A percentile compares a stretch with the other conserved stretches of the same genome.
phyloP scores from a whole-genome alignment of 1,140 invertebrate genomes.

The Drosophila grimshawi region DNA sequence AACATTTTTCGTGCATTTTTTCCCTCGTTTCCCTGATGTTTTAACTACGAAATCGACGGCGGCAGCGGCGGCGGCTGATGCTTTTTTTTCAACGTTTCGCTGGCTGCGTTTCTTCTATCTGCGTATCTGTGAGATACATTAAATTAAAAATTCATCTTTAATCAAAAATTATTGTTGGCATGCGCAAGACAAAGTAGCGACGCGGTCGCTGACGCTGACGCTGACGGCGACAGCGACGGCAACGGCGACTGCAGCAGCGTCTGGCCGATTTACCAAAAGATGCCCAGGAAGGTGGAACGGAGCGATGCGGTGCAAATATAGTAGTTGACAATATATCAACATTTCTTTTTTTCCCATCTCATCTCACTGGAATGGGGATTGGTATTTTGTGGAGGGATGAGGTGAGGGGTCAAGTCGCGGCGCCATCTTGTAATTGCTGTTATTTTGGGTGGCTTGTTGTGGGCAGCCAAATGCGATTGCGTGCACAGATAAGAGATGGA shows the following conservation, averaged over 20 bases:
- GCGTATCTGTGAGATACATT: slow-evolving; percentile 80
- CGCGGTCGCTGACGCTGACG: not conserved
- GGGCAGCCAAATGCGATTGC: not conserved
- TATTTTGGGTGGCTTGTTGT: slow-evolving; percentile 4
- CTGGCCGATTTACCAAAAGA: slow-evolving; percentile 19
- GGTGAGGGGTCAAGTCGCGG: not conserved
- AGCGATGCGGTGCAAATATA: slow-evolving; percentile 48
- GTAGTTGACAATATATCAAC: slow-evolving; percentile 75
- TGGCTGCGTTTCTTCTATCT: slow-evolving; percentile 47
- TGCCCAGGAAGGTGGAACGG: slow-evolving; percentile 23
- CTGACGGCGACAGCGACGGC: not conserved
- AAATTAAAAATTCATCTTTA: slow-evolving; percentile 85
- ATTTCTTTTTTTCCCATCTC: slow-evolving; percentile 51
- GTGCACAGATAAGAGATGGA: not conserved
- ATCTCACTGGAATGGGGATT: slow-evolving; percentile 22
- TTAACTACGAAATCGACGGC: slow-evolving; percentile 37
- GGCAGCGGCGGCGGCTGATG: slow-evolving; percentile 2
- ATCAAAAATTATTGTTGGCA: slow-evolving; percentile 84
- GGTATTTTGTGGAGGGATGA: not conserved
- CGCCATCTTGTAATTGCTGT: slow-evolving; percentile 65
- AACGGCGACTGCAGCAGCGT: not conserved
- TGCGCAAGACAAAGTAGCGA: slow-evolving; percentile 65
- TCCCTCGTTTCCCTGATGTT: slow-evolving; percentile 73
- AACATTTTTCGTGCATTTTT: slow-evolving; percentile 81
- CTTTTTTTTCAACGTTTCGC: slow-evolving; percentile 48